Evolutionary conservation across 2,113 vertebrate genomes (phyloP), one percentile per base, ranked within the genome.

Genomic region (Anhinga rufa): DNA sequence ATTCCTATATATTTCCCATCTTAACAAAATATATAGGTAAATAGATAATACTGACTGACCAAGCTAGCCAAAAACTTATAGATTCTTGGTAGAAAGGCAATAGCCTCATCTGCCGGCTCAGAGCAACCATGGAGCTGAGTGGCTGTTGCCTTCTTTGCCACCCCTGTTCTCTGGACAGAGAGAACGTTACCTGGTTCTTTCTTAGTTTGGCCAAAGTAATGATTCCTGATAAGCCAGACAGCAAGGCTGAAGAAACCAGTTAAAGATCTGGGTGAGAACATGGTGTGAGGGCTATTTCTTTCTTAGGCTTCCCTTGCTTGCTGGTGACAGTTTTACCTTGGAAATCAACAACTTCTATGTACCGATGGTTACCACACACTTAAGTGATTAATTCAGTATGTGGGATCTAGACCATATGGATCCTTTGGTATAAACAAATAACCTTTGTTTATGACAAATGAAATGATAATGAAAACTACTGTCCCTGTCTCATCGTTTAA

Each of bases 281-380:
- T 7, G 4, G 8, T 48, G 40, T 36, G 54, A 84, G 40, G 26
- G 17, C 46, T 91, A 16, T 46, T 88, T 90, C 32, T 71, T 71
- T 87, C 48, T 87, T 34, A 51, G 40, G 24, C 26, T 77, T 9
- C 19, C 31, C 76, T 70, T 70, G 32, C 60, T 87, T 58, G 36
- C 12, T 19, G 32, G 51, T 3, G 3, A 5, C 1, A 6, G 19
- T 70, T 95, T 81, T 66, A 60, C n/a, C 11, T 26, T 66, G 26
- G 25, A 86, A 91, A 74, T 75, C 32, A 68, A 60, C 24, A 68
- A 22, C 26, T 48, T 82, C 61, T 29, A 32, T 0, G 0, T n/a
- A 61, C 38, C 2, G 1, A 51, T 40, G 17, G 48, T 55, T 55
- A 72, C n/a, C 2, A 4, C 40, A 78, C 1, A 1, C 24, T 49